Percentiles rank a stretch among this genome's conserved stretches.
These are phyloP conservation scores for Barbus barbus DNA, from an alignment of 2,113 vertebrate genomes.

Conservation along the genomic window DNA sequence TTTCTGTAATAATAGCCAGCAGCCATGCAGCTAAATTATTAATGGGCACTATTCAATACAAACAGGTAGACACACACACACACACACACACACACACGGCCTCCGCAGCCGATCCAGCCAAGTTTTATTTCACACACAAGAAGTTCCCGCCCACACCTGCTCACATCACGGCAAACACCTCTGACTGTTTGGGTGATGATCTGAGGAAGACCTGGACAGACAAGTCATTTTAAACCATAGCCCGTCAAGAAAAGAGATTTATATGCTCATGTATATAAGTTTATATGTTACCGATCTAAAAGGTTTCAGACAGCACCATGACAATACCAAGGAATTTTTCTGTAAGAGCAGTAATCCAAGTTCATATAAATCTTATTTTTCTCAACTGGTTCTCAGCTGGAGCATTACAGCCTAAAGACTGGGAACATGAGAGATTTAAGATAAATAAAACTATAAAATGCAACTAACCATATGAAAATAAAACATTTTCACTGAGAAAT, in stretches of 20 bases:
- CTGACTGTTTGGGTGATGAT: background rate
- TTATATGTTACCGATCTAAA: background rate
- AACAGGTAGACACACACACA: constrained; percentile 88
- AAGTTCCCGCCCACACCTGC: constrained; percentile 28
- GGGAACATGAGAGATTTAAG: background rate
- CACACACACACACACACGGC: constrained; percentile 78
- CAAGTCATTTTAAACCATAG: background rate
- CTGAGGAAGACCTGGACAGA: background rate
- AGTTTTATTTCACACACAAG: constrained; percentile 35
- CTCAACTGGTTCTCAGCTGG: background rate
- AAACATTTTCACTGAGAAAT: no score
- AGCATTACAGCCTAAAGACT: background rate
- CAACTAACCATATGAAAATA: background rate
- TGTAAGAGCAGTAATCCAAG: background rate
- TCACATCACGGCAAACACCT: constrained; percentile 9
- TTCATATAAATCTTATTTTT: background rate
- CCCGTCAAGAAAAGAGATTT: background rate
- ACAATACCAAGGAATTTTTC: background rate
- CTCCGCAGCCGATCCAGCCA: constrained; percentile 58
- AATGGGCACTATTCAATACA: constrained; percentile 91
- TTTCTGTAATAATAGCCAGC: constrained; percentile 96
- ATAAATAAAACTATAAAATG: background rate
- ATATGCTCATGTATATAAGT: background rate
- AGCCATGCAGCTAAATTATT: constrained; percentile 93
- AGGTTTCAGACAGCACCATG: background rate